A percentile compares a stretch with the other conserved stretches of the same genome.
phyloP scores from a whole-genome alignment of 1,140 invertebrate genomes.

The Laodelphax striatellus region DNA sequence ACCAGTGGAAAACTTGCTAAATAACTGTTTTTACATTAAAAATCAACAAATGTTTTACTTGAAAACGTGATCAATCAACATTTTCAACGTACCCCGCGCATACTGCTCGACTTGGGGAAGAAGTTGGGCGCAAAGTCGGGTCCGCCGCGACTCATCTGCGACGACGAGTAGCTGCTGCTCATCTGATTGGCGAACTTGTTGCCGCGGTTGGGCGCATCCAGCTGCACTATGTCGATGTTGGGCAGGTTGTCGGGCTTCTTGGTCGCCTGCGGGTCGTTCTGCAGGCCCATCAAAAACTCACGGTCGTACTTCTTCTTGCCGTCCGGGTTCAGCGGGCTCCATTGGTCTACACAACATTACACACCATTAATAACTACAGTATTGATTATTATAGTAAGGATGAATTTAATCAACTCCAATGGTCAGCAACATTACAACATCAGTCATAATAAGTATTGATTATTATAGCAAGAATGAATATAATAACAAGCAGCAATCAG shows the following conservation, averaged over 20 bases:
- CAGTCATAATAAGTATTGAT: too few species aligned
- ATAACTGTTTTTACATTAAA: too few species aligned
- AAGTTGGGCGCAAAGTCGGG: conserved; percentile 29
- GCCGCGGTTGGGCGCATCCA: conserved; percentile 26
- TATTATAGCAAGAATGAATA: not conserved
- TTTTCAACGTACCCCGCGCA: conserved; percentile 25
- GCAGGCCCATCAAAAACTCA: conserved; percentile 62
- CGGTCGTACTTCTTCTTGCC: conserved; percentile 75
- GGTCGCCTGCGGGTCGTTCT: conserved; percentile 56
- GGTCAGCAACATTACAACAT: too few species aligned
- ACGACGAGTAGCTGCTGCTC: too few species aligned
- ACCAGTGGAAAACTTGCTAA: too few species aligned
- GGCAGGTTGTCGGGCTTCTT: conserved; percentile 57
- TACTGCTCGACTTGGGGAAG: conserved; percentile 28
- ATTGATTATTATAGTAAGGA: too few species aligned
- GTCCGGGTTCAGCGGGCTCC: conserved; percentile 67
- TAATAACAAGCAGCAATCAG: not conserved
- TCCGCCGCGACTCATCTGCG: not conserved
- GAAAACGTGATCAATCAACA: too few species aligned
- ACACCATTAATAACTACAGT: too few species aligned
- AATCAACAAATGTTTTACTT: too few species aligned
- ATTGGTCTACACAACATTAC: conserved; percentile 73
- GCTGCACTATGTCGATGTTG: conserved; percentile 44
- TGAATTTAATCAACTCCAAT: too few species aligned
- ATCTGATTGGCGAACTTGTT: too few species aligned